Conservation (phyloP, 2,113 vertebrate species). For the Coryphaenoides rupestris region DNA sequence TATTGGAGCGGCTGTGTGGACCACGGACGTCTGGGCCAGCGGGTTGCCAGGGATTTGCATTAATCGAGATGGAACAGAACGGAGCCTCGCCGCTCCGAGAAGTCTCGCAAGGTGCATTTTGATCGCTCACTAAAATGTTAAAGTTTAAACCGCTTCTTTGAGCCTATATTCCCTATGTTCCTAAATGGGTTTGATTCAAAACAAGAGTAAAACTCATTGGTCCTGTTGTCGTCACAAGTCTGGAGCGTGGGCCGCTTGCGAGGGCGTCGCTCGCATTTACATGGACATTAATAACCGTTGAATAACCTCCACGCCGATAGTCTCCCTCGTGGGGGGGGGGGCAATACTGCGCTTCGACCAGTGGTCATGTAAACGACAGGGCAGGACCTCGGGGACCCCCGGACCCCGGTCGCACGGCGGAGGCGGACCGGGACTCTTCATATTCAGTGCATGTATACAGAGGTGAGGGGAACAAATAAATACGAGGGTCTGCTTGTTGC, state of each 20-base stretch:
- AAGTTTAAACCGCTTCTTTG: constrained; percentile 19
- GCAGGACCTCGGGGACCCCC: too few relatives aligned
- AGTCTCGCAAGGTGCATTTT: constrained; percentile 24
- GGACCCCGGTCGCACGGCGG: too few relatives aligned
- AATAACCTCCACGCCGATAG: too few relatives aligned
- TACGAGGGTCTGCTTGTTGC: too few relatives aligned
- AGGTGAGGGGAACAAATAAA: too few relatives aligned
- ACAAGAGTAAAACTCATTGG: constrained; percentile 59
- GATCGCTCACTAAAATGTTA: constrained; percentile 15
- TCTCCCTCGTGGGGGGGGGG: too few relatives aligned
- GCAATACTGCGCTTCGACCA: too few relatives aligned
- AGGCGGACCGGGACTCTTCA: too few relatives aligned
- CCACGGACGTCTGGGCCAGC: neutral
- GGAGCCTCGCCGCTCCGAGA: constrained; percentile 42
- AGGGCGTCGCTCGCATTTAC: constrained; percentile 46
- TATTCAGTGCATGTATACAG: too few relatives aligned
- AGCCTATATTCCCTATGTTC: constrained; percentile 35
- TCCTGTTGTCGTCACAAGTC: constrained; percentile 70
- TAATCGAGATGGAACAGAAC: constrained; percentile 27
- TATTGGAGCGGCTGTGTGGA: neutral
- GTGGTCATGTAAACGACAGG: too few relatives aligned
- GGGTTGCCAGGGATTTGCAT: too few relatives aligned
- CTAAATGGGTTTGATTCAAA: constrained; percentile 51
- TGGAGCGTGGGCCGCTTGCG: constrained; percentile 70
- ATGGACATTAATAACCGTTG: too few relatives aligned